Evolutionary conservation across 2,797 vertebrate genomes (phyloP).

Genomic region (Merluccius polli): DNA sequence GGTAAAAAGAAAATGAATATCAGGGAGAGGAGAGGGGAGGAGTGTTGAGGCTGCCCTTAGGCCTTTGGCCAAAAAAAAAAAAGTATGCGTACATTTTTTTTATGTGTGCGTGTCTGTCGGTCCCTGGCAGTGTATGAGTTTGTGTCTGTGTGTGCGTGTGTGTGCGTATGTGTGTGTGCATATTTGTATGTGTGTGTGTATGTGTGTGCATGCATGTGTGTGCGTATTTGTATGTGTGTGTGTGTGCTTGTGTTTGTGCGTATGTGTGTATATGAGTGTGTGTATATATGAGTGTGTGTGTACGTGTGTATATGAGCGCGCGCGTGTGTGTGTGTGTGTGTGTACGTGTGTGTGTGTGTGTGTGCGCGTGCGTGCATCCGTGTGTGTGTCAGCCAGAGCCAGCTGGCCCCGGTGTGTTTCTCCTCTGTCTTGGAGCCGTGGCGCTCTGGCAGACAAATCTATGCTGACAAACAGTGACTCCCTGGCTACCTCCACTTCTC

Average conservation of each 20-base stretch:
- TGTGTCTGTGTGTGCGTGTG: constrained; percentile 12
- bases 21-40: constrained; percentile 34
- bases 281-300: constrained; percentile 1
- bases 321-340: constrained; percentile 17
- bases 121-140: constrained; percentile 1
- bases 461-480: constrained; percentile 71
- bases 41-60: constrained; percentile 22
- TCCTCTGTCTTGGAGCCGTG: constrained; percentile 60
- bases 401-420: constrained; percentile 57
- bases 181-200: constrained; percentile 8
- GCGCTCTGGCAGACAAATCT: constrained; percentile 56
- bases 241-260: constrained; percentile 3
- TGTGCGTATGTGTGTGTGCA: constrained; percentile 11
- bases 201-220: constrained; percentile 8
- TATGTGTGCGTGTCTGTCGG: constrained; percentile 2
- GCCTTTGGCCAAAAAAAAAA: constrained; percentile 25
- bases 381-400: constrained; percentile 37
- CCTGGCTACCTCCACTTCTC: constrained; percentile 44
- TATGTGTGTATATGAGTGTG: constrained; percentile 11
- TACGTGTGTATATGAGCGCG: constrained; percentile 12
- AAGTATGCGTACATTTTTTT: not conserved
- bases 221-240: constrained; percentile 12
- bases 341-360: constrained; percentile 20
- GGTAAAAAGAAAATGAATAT: constrained; percentile 30
- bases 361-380: constrained; percentile 16